phyloP scores from a whole-genome alignment of 2,888 invertebrate genomes.

The Oeneis ivallda region DNA sequence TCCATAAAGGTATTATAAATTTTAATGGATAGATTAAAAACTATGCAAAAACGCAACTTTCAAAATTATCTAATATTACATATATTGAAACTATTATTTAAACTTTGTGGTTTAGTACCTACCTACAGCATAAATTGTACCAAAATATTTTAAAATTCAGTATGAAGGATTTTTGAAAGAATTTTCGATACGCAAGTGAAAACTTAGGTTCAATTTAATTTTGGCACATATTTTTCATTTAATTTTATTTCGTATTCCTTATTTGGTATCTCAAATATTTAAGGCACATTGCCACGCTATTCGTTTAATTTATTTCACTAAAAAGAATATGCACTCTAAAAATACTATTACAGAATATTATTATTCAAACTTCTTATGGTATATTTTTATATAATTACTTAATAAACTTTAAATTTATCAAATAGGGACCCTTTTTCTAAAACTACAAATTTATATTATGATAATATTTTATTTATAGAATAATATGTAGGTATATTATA shows the following conservation, averaged over 20 bases:
- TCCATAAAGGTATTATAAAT: neutral
- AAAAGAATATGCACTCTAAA: neutral
- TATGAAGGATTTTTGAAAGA: neutral
- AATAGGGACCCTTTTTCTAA: neutral
- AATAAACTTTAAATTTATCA: neutral
- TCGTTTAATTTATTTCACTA: slow-evolving; percentile 1
- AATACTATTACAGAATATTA: neutral
- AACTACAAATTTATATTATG: neutral
- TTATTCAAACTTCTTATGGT: neutral
- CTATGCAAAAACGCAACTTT: neutral
- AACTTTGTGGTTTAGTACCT: too few species aligned
- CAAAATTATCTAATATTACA: too few species aligned
- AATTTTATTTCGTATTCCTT: neutral
- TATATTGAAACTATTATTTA: too few species aligned
- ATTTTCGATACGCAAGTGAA: neutral
- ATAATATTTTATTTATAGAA: neutral
- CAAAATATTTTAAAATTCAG: too few species aligned
- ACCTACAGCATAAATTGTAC: too few species aligned
- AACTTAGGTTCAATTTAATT: neutral
- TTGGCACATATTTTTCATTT: slow-evolving; percentile 1
- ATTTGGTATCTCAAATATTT: slow-evolving; percentile 49
- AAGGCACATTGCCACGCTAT: slow-evolving; percentile 65
- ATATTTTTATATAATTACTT: neutral
- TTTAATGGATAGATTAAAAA: neutral
- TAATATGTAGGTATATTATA: neutral